Evolutionary conservation across 2,797 vertebrate genomes (phyloP).

Genomic region (Holocentrus rufus): DNA sequence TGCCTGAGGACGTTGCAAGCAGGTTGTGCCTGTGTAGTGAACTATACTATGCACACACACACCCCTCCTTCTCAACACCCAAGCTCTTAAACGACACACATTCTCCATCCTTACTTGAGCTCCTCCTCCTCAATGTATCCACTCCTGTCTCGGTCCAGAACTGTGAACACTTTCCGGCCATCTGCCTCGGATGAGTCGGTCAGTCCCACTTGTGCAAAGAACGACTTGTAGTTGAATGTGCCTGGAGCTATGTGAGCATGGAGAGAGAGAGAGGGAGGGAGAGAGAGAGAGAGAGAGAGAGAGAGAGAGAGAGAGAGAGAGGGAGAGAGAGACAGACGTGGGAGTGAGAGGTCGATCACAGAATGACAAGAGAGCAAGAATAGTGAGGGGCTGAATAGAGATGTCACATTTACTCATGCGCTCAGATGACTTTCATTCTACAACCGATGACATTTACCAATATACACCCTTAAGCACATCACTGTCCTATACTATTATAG

Average conservation of each 20-base stretch:
- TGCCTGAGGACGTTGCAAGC: constrained; percentile 26
- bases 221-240: constrained; percentile 79
- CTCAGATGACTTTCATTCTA: constrained; percentile 74
- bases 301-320: constrained; percentile 33
- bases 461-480: constrained; percentile 61
- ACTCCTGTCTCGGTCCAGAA: constrained; percentile 84
- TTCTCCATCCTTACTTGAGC: constrained; percentile 77
- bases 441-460: constrained; percentile 71
- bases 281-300: constrained; percentile 9
- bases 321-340: constrained; percentile 41
- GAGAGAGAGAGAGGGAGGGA: constrained; percentile 14
- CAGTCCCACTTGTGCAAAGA: constrained; percentile 82
- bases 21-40: constrained; percentile 5
- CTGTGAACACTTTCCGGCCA: constrained; percentile 76
- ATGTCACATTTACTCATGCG: constrained; percentile 69
- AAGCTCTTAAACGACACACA: constrained; percentile 23
- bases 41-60: neutral
- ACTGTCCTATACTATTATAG: constrained; percentile 45
- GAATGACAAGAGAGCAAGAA: constrained; percentile 54
- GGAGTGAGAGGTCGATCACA: constrained; percentile 56
- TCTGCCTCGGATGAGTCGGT: constrained; percentile 63
- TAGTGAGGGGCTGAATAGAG: constrained; percentile 59
- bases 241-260: constrained; percentile 72
- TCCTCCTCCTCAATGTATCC: constrained; percentile 86
- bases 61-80: neutral